Evolutionary conservation across 1,140 invertebrate species (phyloP), one percentile per base, ranked within the genome.

Genomic region (Drosophila repleta): DNA sequence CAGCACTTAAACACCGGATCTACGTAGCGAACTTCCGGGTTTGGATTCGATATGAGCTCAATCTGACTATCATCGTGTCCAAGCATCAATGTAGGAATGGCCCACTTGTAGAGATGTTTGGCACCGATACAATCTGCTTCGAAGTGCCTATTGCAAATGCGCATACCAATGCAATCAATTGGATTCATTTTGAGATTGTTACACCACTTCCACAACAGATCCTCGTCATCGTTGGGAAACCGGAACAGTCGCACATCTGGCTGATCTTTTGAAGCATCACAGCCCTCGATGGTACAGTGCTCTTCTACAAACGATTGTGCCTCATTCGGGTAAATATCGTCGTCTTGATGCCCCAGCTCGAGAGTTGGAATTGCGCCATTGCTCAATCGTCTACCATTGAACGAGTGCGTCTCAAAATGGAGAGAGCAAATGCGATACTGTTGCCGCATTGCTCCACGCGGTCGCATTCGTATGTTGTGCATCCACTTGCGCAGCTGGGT

Each of bases 151-250:
- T 90, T 88, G 41, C 90, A 91, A 18, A 91, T 91, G 2, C 85
- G 85, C 0, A 90, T 79, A 4, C 90, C 90, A 2, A 62, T 45
- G 64, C 90, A 91, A 21, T 91, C 90, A 4, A 79, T 73, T 0
- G 90, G 82, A 60, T 90, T 88, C 85, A 91, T 88, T 56, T 91
- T 91, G 0, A 91, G 76, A 56, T 91, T 91, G 24, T 91, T 84
- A 49, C 90, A 91, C 90, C 90, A 91, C 51, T 91, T 91, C 82
- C 81, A 90, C 2, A 91, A 55, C 45, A 90, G 53, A 41, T 91
- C 90, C 49, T 91, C 90, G 67, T 91, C 90, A 4, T 91, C 90
- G 10, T 68, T 82, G 32, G 90, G 90, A 17, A 91, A 91, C 11
- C 83, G 82, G 62, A 91, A 91, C 0, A 91, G 79, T 0, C 85